Conservation (phyloP, 2,113 vertebrate genomes). For the Vulpes lagopus region DNA sequence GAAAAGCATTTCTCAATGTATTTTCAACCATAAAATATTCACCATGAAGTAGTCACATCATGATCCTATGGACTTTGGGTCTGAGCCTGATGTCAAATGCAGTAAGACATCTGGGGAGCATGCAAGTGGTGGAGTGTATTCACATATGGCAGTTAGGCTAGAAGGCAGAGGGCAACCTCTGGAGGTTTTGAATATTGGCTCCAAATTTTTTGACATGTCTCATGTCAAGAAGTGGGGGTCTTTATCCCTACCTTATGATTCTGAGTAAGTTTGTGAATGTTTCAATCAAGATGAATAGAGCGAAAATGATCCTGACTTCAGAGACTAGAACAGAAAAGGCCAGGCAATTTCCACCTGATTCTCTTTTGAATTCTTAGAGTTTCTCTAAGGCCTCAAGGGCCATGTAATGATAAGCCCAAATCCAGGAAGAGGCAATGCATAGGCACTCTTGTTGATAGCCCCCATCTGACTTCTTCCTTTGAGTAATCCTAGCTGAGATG, state of each 20-base stretch:
- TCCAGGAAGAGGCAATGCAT: not conserved
- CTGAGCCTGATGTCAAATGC: not conserved
- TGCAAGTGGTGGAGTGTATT: not conserved
- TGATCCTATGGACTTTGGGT: not conserved
- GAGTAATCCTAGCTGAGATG: not conserved
- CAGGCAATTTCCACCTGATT: not conserved
- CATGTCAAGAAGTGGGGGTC: not conserved
- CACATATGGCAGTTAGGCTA: not conserved
- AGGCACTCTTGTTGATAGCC: not conserved
- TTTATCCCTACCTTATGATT: not conserved
- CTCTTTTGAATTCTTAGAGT: not conserved
- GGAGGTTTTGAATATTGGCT: not conserved
- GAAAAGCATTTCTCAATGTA: not conserved
- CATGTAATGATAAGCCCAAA: not conserved
- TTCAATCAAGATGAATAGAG: not conserved
- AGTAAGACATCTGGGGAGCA: not conserved
- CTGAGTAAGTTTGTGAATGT: not conserved
- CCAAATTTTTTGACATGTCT: not conserved
- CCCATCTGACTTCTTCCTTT: not conserved
- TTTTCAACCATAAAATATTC: constrained; percentile 8
- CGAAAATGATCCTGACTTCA: not conserved
- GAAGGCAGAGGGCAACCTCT: not conserved
- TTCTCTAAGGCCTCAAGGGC: not conserved
- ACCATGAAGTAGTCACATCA: not conserved
- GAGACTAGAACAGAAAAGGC: not conserved